phyloP scores from a whole-genome alignment of 2,797 vertebrate species.

The Salmo trutta region DNA sequence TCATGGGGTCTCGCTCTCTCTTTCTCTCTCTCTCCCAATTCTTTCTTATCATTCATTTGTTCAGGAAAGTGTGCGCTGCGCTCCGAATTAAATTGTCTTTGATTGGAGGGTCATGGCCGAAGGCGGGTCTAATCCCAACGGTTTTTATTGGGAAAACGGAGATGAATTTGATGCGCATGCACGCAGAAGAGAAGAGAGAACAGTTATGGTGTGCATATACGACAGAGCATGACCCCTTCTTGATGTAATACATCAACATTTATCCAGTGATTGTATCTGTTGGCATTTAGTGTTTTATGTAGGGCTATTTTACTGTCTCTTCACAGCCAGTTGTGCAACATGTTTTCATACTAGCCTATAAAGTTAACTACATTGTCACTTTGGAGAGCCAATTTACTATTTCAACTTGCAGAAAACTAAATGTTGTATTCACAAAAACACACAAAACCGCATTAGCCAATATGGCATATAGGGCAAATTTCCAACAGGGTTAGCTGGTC shows the following conservation, averaged over 20 bases:
- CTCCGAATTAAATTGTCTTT: constrained; percentile 36
- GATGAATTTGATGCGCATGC: not conserved
- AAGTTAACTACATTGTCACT: too few species aligned
- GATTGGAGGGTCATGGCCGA: constrained; percentile 55
- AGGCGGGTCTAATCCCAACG: constrained; percentile 53
- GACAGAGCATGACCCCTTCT: not conserved
- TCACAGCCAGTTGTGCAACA: not conserved
- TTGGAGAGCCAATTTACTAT: not conserved
- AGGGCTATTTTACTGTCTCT: not conserved
- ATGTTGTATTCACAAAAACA: not conserved
- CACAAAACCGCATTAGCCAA: not conserved
- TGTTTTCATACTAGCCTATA: too few species aligned
- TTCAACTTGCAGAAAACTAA: not conserved
- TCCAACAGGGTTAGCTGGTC: not conserved
- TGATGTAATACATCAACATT: not conserved
- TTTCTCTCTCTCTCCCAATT: not conserved
- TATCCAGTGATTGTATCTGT: not conserved
- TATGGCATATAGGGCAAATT: not conserved
- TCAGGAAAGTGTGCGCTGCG: constrained; percentile 40
- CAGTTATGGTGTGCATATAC: not conserved
- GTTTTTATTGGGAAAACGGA: constrained; percentile 37
- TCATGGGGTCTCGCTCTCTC: constrained; percentile 9
- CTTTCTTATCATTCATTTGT: constrained; percentile 27
- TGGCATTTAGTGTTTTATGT: not conserved
- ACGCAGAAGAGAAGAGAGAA: not conserved